These are phyloP conservation scores for Frieseomelitta varia DNA, from an alignment of 1,140 invertebrate genomes.

Conservation along the genomic window DNA sequence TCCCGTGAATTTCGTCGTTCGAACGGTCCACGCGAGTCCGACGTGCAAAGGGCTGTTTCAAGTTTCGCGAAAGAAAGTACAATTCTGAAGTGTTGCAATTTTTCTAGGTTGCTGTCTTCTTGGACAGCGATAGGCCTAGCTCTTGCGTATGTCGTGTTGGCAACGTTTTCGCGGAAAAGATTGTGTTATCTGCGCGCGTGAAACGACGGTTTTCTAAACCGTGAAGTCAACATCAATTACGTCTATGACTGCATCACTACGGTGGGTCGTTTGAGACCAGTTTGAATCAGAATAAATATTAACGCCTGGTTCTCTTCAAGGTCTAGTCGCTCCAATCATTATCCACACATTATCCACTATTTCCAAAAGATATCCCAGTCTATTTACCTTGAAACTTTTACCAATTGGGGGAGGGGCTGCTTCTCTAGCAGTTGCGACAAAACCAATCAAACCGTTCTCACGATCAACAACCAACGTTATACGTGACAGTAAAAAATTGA, in stretches of 20 bases:
- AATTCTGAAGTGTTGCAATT: neutral
- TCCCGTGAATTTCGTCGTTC: neutral
- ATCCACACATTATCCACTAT: neutral
- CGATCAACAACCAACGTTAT: too few species aligned
- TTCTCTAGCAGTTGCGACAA: neutral
- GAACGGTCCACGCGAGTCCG: neutral
- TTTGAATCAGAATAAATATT: conserved; percentile 51
- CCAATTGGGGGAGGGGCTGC: too few species aligned
- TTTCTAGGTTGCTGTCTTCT: neutral
- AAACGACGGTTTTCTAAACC: neutral
- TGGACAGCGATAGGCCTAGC: too few species aligned
- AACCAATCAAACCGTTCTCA: too few species aligned
- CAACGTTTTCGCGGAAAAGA: neutral
- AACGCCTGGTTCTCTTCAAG: conserved; percentile 18
- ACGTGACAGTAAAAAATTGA: too few species aligned
- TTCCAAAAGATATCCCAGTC: conserved; percentile 25
- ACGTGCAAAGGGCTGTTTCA: neutral
- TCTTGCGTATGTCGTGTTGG: neutral
- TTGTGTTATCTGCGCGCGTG: neutral
- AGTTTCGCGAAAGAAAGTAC: neutral
- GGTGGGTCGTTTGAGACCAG: conserved; percentile 19
- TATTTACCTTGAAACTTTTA: neutral
- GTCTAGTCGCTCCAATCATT: neutral
- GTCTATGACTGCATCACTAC: conserved; percentile 22
- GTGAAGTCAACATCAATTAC: conserved; percentile 41